These are phyloP conservation scores for Mesoligia furuncula DNA, from an alignment of 2,888 invertebrate species.

Conservation along the genomic window DNA sequence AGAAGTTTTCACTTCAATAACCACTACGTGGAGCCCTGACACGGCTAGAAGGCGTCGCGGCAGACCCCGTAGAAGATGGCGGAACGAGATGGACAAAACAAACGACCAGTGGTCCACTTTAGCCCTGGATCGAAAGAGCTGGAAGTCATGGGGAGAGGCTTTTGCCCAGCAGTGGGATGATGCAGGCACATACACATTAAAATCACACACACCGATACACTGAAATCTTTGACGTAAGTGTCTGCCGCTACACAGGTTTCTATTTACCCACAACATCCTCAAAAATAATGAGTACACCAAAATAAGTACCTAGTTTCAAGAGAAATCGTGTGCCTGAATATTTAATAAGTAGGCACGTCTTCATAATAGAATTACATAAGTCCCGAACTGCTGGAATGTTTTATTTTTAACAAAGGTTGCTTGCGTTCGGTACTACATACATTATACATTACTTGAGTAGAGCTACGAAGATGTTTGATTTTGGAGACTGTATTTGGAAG, in stretches of 20 bases:
- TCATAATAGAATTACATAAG: slow-evolving; percentile 68
- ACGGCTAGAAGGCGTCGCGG: too few species aligned
- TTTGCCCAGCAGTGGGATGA: too few species aligned
- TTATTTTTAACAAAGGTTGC: slow-evolving; percentile 69
- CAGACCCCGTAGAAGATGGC: too few species aligned
- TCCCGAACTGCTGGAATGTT: slow-evolving; percentile 53
- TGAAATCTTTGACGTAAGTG: too few species aligned
- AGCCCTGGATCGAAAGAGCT: too few species aligned
- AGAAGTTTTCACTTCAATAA: too few species aligned
- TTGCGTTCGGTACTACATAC: slow-evolving; percentile 56
- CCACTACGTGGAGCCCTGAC: too few species aligned
- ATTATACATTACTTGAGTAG: slow-evolving; percentile 58
- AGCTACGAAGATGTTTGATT: slow-evolving; percentile 38
- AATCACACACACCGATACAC: too few species aligned
- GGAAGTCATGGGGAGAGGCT: too few species aligned
- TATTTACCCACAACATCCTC: neutral
- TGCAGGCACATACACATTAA: too few species aligned
- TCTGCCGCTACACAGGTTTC: neutral
- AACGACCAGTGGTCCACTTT: too few species aligned
- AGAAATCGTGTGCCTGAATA: slow-evolving; percentile 30
- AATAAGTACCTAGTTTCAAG: slow-evolving; percentile 11
- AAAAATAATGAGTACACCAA: neutral
- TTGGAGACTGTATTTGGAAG: neutral
- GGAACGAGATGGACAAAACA: too few species aligned
- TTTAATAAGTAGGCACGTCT: slow-evolving; percentile 53